Evolutionary conservation across 2,797 vertebrate species (phyloP), one percentile per base, ranked within the genome.

Genomic region (Chrosomus eos): DNA sequence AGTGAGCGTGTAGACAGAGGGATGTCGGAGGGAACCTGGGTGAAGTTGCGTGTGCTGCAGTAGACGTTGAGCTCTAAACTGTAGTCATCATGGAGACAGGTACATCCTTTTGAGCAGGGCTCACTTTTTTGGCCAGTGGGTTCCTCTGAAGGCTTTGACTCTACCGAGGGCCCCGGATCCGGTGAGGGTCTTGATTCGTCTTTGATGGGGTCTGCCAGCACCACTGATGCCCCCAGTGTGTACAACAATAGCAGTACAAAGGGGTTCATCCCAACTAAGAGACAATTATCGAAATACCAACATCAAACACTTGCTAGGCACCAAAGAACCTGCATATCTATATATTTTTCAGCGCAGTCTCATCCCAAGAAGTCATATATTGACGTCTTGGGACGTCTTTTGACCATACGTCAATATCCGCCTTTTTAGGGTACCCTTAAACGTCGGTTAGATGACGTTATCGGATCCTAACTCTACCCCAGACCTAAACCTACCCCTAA

Each of bases 11-110:
- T 92, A 0, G 90, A 87, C 0, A 33, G 11, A 0, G 97, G 97
- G 48, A 99, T 74, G 5, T 95, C 95, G 0, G 92, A 58, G 0
- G 97, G 98, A 74, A 95, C 87, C 68, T 45, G 91, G 0, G 95
- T 97, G 43, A 99, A 92, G 91, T 99, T 98, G 18, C 94, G 95
- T 1, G 91, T 10, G 28, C 97, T 99, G 93, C 98, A 99, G 94
- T 98, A 99, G 89, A 98, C 92, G 0, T 93, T 97, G 90, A 98
- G 96, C 89, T 97, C 97, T 1, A 92, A 92, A 0, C 88, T 95
- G 91, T 96, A 95, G 72, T 97, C 97, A 3, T 97, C 97, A 0
- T 92, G 90, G 80, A 93, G 91, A 91, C 98, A 99, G 89, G 93
- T 90, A 7, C 98, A 99, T 66, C 87, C 68, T 7, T 92, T 93